phyloP scores from a whole-genome alignment of 2,888 invertebrate genomes.

The Pachliopta kotzebuea region DNA sequence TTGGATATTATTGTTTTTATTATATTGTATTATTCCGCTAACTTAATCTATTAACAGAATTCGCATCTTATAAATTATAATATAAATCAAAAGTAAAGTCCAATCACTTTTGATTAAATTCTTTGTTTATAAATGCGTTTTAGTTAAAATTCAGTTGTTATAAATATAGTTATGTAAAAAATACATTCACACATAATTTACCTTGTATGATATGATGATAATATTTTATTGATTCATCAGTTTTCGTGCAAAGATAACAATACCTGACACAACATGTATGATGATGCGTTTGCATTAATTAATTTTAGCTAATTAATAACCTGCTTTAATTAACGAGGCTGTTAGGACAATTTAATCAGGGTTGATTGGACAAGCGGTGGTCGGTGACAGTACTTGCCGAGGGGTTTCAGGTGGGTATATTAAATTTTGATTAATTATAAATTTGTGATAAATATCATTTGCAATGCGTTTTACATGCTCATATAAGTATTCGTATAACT shows the following conservation, averaged over 20 bases:
- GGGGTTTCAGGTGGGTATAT: constrained; percentile 26
- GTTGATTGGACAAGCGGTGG: constrained; percentile 50
- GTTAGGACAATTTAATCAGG: constrained; percentile 68
- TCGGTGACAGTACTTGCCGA: constrained; percentile 28
- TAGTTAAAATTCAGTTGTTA: no score
- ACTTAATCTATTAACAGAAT: no score
- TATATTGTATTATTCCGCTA: no score
- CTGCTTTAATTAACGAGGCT: constrained; percentile 61
- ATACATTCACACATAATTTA: not conserved
- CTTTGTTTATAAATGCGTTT: no score
- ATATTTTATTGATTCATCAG: constrained; percentile 8
- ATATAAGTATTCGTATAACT: not conserved
- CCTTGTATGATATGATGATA: not conserved
- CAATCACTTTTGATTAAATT: no score
- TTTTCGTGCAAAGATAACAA: constrained; percentile 22
- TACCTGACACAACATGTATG: constrained; percentile 26
- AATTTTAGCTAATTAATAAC: constrained; percentile 69
- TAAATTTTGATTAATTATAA: constrained; percentile 25
- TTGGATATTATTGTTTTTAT: no score
- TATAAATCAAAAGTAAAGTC: not conserved
- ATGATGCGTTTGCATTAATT: constrained; percentile 62
- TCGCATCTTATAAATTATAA: not conserved
- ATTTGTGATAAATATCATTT: constrained; percentile 23
- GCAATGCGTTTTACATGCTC: not conserved
- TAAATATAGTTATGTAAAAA: not conserved